Base-by-base conservation (phyloP, 2,888 invertebrate genomes). In the Drosophila rellima region DNA sequence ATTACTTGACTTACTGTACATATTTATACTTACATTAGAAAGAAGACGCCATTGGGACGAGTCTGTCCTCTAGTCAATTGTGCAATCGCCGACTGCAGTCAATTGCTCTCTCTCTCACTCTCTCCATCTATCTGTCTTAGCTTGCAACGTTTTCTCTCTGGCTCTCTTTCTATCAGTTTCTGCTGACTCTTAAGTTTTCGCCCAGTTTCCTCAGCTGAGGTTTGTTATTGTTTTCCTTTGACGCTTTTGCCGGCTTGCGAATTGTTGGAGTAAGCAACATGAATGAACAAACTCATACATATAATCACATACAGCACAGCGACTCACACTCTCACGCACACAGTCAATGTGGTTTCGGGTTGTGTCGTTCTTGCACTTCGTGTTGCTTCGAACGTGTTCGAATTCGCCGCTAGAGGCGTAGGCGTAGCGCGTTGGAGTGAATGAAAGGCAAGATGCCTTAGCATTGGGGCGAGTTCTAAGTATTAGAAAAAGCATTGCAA, bases 191-290 rank as follows among this genome's bases (percentile, higher is more conserved):
- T 74, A 80, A 72, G 80, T 66, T 72, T 67, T 69, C 51, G 66
- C 63, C 78, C 64, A 64, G 62, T 75, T 82, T 85, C 63, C 88
- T 71, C 82, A 86, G 87, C 88, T 88, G 88, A 74, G 83, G 78
- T 88, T 84, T 84, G 89, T 84, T 84, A 88, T 84, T 84, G 83
- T 84, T 84, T 87, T 89, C 79, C 72, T 86, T 86, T 69, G 68
- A 68, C 70, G 67, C 60, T 72, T 84, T 78, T 84, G 81, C 87
- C 84, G 89, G 84, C 69, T 80, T 80, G 71, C 56, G 59, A 54
- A 69, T 72, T 56, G 67, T 52, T 70, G 62, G 61, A 63, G 80
- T 71, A 67, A 66, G 63, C 61, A 72, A 68, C 60, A 74, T 86
- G 83, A 85, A 85, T 88, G 84, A 86, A 78, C 70, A 71, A 75